Evolutionary conservation across 1,140 invertebrate genomes (phyloP).

Genomic region (Lordiphosa mommai): DNA sequence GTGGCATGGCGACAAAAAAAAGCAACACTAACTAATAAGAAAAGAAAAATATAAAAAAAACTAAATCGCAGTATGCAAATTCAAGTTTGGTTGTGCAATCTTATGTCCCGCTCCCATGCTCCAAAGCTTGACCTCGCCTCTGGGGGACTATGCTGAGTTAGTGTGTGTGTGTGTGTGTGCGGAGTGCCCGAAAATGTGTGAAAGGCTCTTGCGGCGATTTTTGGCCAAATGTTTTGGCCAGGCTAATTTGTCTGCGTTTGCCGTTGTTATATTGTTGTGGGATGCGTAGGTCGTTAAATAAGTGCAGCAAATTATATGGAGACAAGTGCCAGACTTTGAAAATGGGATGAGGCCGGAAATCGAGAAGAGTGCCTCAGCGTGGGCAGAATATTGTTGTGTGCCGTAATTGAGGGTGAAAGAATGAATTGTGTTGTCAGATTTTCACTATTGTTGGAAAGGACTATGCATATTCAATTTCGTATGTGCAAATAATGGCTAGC

Average conservation of each 20-base stretch:
- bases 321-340: constrained; percentile 47
- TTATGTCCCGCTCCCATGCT: constrained; percentile 57
- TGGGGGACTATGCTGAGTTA: constrained; percentile 25
- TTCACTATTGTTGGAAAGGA: neutral
- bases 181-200: constrained; percentile 23
- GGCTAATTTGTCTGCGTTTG: constrained; percentile 55
- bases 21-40: constrained; percentile 20
- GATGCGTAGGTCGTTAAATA: constrained; percentile 67
- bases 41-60: constrained; percentile 28
- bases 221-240: constrained; percentile 28
- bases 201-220: constrained; percentile 25
- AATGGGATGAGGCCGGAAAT: constrained; percentile 45
- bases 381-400: constrained; percentile 38
- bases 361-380: constrained; percentile 40
- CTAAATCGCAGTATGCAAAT: constrained; percentile 70
- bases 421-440: neutral
- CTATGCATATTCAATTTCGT: too few species aligned
- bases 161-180: constrained; percentile 24
- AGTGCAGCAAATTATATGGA: constrained; percentile 74
- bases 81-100: constrained; percentile 56
- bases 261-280: constrained; percentile 21
- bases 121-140: constrained; percentile 54
- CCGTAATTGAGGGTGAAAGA: constrained; percentile 1
- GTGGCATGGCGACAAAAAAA: constrained; percentile 46
- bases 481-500: too few species aligned